Evolutionary conservation across 2,113 vertebrate genomes (phyloP).

Genomic region (Tetrax tetrax): DNA sequence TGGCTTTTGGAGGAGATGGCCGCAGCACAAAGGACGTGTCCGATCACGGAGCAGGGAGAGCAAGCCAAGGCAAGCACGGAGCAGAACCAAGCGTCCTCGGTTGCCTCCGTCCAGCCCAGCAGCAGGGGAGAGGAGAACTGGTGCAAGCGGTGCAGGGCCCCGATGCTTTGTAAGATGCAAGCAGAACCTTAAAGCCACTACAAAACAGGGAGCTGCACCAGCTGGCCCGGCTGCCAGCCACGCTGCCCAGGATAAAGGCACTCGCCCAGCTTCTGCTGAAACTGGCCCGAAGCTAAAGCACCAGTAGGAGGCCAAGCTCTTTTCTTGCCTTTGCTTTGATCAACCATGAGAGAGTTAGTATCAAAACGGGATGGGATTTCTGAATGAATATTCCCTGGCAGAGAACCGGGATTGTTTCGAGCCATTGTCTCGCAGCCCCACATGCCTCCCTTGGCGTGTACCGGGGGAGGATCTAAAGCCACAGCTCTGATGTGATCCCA

Average conservation of each 20-base stretch:
- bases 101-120: neutral
- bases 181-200: neutral
- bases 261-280: slow-evolving; percentile 34
- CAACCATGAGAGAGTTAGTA: neutral
- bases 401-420: neutral
- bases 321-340: slow-evolving; percentile 41
- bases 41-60: neutral
- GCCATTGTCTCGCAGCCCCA: neutral
- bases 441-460: neutral
- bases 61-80: neutral
- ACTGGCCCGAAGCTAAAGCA: slow-evolving; percentile 51
- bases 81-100: neutral
- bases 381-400: neutral
- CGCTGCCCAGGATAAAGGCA: neutral
- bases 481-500: neutral
- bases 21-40: neutral
- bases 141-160: neutral
- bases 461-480: neutral
- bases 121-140: neutral
- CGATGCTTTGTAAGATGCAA: neutral
- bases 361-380: neutral
- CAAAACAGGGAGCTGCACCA: neutral
- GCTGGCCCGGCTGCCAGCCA: slow-evolving; percentile 27
- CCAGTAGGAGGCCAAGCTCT: slow-evolving; percentile 15
- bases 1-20: neutral